A percentile compares a stretch with the other conserved stretches of the same genome.
Conservation (phyloP, 2,797 vertebrate genomes). For the Lepilemur septentrionalis region DNA sequence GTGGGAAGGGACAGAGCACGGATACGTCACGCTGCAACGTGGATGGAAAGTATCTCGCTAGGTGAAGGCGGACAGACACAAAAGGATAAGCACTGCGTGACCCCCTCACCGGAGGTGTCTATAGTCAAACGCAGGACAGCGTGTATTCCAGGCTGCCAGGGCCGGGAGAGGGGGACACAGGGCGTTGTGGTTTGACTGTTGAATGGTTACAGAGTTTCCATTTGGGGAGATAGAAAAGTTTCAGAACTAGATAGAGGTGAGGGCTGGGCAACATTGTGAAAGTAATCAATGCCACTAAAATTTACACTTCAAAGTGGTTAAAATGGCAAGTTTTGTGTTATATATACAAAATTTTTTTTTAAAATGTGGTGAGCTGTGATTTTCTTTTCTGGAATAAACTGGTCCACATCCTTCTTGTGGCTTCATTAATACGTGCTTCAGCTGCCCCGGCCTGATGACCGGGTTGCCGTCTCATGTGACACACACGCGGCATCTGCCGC, state of each 20-base stretch:
- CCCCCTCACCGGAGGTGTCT: not conserved
- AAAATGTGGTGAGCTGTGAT: not conserved
- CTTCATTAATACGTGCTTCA: fast-evolving
- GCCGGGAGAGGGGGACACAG: not conserved
- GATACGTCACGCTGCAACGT: fast-evolving
- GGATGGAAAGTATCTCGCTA: fast-evolving
- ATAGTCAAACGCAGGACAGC: not conserved
- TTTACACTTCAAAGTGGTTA: not conserved
- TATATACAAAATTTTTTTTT: not conserved
- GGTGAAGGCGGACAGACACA: not conserved
- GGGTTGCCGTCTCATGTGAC: not conserved
- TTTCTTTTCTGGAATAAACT: not conserved
- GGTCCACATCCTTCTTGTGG: not conserved
- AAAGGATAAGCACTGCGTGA: not conserved
- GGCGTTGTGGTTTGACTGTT: not conserved
- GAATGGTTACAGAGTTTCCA: not conserved
- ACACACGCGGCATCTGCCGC: not conserved
- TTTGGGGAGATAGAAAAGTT: not conserved
- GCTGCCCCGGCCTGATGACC: not conserved
- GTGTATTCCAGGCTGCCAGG: not conserved
- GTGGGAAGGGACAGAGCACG: not conserved
- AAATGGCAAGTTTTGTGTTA: not conserved
- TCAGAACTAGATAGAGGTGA: not conserved
- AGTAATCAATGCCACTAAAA: not conserved
- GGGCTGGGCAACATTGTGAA: not conserved